Evolutionary conservation across 2,888 invertebrate species (phyloP).

Genomic region (Leptopilina syphax): DNA sequence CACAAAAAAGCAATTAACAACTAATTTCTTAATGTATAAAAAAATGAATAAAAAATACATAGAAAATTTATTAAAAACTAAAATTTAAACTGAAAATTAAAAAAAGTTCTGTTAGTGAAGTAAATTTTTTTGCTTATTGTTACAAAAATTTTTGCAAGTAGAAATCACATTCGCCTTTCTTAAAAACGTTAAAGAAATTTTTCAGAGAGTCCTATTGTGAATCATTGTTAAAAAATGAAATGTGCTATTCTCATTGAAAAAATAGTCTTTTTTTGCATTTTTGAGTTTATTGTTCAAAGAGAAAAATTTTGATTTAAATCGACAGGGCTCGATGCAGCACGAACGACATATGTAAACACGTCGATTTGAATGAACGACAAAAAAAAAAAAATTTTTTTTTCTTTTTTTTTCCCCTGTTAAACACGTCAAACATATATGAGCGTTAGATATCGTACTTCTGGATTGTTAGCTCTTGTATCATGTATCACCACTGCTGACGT

Average conservation of each 20-base stretch:
- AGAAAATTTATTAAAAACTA: too few relatives aligned
- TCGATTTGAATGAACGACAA: slow-evolving; percentile 29
- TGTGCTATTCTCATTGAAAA: not conserved
- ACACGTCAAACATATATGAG: slow-evolving; percentile 15
- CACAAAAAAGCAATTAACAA: too few relatives aligned
- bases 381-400: not conserved
- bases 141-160: too few relatives aligned
- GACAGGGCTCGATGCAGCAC: slow-evolving; percentile 48
- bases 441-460: slow-evolving; percentile 41
- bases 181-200: too few relatives aligned
- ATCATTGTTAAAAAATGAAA: not conserved
- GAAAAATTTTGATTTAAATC: slow-evolving; percentile 49
- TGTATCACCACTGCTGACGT: slow-evolving; percentile 45
- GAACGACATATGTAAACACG: slow-evolving; percentile 52
- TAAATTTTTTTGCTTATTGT: too few relatives aligned
- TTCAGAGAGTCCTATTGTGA: too few relatives aligned
- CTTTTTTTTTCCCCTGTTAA: slow-evolving; percentile 40
- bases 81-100: too few relatives aligned
- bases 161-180: too few relatives aligned
- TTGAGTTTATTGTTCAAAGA: slow-evolving; percentile 15
- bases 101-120: too few relatives aligned
- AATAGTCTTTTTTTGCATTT: not conserved
- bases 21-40: too few relatives aligned
- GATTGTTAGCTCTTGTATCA: slow-evolving; percentile 25
- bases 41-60: too few relatives aligned